phyloP scores from a whole-genome alignment of 2,797 vertebrate species.

The Lagorchestes hirsutus region DNA sequence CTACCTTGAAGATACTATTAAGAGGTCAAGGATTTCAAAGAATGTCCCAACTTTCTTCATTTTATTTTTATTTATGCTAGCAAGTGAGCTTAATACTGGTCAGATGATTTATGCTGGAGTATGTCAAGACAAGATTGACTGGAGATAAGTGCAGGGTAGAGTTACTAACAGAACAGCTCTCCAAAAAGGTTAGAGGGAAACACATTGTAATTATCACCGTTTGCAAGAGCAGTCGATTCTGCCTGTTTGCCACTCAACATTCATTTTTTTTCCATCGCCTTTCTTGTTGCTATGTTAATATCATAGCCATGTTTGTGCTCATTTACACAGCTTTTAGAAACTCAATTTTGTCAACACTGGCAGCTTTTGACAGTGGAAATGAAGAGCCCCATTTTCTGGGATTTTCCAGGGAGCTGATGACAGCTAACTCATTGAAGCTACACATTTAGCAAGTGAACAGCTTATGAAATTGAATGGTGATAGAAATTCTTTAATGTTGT shows the following conservation, averaged over 20 bases:
- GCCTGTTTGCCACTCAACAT: conserved; percentile 14
- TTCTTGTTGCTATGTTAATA: conserved; percentile 54
- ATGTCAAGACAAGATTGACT: conserved; percentile 61
- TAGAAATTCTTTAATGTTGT: conserved; percentile 3
- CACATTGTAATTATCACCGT: background rate
- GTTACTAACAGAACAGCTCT: background rate
- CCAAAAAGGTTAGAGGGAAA: conserved; percentile 28
- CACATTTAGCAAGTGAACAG: conserved; percentile 13
- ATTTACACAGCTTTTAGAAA: conserved; percentile 35
- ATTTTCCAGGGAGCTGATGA: conserved; percentile 47
- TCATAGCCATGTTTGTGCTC: conserved; percentile 19
- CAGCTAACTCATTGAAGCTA: background rate
- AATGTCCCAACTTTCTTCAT: conserved; percentile 64
- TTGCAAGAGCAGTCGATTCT: conserved; percentile 50
- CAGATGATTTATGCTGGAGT: conserved; percentile 59
- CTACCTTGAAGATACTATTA: background rate
- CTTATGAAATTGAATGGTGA: background rate
- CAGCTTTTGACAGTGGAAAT: conserved; percentile 53
- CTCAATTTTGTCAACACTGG: conserved; percentile 45
- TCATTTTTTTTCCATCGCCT: conserved; percentile 36
- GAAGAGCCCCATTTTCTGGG: conserved; percentile 46
- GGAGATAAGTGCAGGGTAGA: conserved; percentile 51
- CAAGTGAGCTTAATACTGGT: conserved; percentile 42
- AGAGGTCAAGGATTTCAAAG: conserved; percentile 52
- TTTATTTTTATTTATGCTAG: conserved; percentile 73